Percentiles rank a stretch among this genome's conserved stretches.
These are phyloP conservation scores for Tipula helvola DNA, from an alignment of 2,888 invertebrate species.

Conservation along the genomic window DNA sequence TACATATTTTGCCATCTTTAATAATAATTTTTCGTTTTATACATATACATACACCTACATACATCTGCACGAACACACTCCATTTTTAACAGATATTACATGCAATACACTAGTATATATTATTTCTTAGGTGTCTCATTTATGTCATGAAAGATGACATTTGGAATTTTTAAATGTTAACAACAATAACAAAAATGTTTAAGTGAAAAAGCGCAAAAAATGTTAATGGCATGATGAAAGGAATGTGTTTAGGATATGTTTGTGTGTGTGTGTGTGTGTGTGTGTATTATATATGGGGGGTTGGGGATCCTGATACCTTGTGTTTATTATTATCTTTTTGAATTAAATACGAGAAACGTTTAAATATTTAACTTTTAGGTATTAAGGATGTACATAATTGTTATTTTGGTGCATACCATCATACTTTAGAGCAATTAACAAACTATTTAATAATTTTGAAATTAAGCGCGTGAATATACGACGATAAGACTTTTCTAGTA, in stretches of 20 bases:
- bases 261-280: background rate
- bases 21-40: background rate
- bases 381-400: background rate
- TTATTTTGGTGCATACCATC: background rate
- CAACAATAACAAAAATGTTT: background rate
- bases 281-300: background rate
- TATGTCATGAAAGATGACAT: conserved; percentile 4
- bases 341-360: background rate
- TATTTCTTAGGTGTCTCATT: background rate
- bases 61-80: background rate
- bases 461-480: no score
- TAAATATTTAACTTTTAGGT: background rate
- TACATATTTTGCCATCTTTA: background rate
- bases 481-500: no score
- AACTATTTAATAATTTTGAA: background rate
- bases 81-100: background rate
- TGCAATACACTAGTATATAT: background rate
- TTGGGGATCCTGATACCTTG: background rate
- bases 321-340: background rate
- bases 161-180: background rate
- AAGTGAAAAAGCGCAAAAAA: background rate
- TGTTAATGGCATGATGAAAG: background rate
- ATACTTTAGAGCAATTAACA: background rate
- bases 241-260: background rate
- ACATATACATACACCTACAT: background rate